Percentiles rank a stretch among this genome's conserved stretches.
Conservation (phyloP, 92 coral and sea anemone species). For the Blastomussa wellsi region DNA sequence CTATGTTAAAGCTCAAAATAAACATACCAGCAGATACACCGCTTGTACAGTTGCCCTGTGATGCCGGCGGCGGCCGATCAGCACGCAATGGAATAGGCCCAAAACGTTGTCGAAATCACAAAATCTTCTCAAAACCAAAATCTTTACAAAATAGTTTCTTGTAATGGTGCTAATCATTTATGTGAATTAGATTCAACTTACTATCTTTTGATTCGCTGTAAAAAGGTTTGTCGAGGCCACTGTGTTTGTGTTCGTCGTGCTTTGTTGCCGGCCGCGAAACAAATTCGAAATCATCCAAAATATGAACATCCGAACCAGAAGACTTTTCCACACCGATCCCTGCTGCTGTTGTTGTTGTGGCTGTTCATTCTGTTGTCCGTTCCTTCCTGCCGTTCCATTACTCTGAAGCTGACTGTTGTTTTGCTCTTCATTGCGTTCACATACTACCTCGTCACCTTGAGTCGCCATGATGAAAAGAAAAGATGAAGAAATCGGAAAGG, state of each 20-base stretch:
- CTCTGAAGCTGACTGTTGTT: constrained; percentile 31
- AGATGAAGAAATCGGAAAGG: constrained; percentile 16
- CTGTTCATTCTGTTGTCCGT: constrained; percentile 48
- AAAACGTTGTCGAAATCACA: not conserved
- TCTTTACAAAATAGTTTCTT: not conserved
- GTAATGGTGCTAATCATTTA: not conserved
- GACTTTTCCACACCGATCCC: constrained; percentile 92
- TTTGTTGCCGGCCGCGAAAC: constrained; percentile 79
- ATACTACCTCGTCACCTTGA: constrained; percentile 17
- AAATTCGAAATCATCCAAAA: constrained; percentile 89
- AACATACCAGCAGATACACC: too few relatives aligned
- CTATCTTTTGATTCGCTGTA: constrained; percentile 71
- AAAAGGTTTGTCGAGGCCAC: constrained; percentile 81
- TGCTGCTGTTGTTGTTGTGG: constrained; percentile 84
- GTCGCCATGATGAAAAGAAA: constrained; percentile 57
- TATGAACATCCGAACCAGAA: constrained; percentile 84
- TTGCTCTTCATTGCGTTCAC: constrained; percentile 38
- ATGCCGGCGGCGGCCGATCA: not conserved
- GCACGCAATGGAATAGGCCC: not conserved
- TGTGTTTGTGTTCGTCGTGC: constrained; percentile 44
- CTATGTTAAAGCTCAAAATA: too few relatives aligned
- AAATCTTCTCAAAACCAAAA: not conserved
- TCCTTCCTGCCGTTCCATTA: constrained; percentile 61
- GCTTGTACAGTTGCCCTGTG: too few relatives aligned
- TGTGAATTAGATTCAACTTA: constrained; percentile 34